Conservation (phyloP, 2,113 vertebrate species). For the Nanger granti region DNA sequence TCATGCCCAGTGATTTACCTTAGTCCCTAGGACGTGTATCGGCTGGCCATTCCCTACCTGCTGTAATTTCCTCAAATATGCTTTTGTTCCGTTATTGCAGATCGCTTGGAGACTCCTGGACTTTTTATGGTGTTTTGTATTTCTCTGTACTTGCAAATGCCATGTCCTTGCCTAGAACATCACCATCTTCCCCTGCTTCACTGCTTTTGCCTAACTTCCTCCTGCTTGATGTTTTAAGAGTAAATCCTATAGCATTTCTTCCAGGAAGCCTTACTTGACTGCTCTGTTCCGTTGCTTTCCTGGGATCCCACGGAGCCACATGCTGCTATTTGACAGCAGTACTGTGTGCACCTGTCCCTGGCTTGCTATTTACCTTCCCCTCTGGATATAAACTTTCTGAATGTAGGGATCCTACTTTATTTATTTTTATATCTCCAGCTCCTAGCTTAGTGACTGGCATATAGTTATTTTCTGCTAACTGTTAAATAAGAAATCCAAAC, state of each 20-base stretch:
- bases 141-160: not conserved
- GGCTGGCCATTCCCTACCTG: not conserved
- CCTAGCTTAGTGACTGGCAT: not conserved
- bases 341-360: not conserved
- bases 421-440: not conserved
- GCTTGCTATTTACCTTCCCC: not conserved
- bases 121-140: not conserved
- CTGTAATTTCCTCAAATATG: not conserved
- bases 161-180: not conserved
- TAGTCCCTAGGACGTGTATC: not conserved
- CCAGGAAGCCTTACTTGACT: not conserved
- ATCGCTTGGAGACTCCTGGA: not conserved
- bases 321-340: not conserved
- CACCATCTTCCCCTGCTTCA: not conserved
- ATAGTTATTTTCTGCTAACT: constrained; percentile 1
- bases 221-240: not conserved
- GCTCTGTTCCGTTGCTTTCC: not conserved
- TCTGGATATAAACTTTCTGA: not conserved
- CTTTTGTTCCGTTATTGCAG: not conserved
- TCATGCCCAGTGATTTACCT: not conserved
- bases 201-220: not conserved
- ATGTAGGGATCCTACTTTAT: not conserved
- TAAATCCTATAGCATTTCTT: constrained; percentile 5
- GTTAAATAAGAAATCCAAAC: not conserved
- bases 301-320: not conserved